Evolutionary conservation across 1,140 invertebrate species (phyloP), one percentile per base, ranked within the genome.

Genomic region (Philotrypesis tridentata): DNA sequence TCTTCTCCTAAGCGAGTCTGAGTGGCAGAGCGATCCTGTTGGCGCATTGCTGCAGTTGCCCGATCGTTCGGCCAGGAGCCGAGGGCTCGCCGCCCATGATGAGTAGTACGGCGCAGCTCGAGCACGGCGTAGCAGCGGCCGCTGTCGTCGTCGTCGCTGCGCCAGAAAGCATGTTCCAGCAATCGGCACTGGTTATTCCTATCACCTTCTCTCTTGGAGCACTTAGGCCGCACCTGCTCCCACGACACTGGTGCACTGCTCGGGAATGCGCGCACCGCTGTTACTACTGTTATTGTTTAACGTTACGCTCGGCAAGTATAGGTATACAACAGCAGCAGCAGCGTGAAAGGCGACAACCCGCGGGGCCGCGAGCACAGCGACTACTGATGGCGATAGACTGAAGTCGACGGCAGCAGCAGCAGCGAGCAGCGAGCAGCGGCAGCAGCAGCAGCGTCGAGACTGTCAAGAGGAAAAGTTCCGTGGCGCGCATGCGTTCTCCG

Each of bases 331-430:
- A n/a, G 55, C 33, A 21, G 71, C 61, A 65, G 17, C 61, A 14
- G 72, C 73, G 77, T 31, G 60, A 65, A n/a, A 79, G 76, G 82
- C 80, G 55, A 82, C 61, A 27, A 60, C 71, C 23, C 25, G 79
- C 37, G 40, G 61, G 73, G 48, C 29, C 70, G 83, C 82, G 40
- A 70, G 70, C 83, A 61, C 83, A 67, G 74, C 76, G 29, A 74
- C 67, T 77, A 84, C 65, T 85, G 79, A 43, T 67, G 71, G 33
- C 79, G 55, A 55, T 60, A 23, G 68, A 17, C n/a, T 29, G 27
- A 25, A n/a, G 72, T 68, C 68, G n/a, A n/a, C 9, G 21, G 8
- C 65, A 9, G 40, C n/a, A 14, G 68, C 23, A 43, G 78, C 40
- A 33, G 29, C 23, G 79, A n/a, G n/a, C n/a, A n/a, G n/a, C n/a